Conservation (phyloP, 2,113 vertebrate genomes). For the Diphyllodes magnificus region DNA sequence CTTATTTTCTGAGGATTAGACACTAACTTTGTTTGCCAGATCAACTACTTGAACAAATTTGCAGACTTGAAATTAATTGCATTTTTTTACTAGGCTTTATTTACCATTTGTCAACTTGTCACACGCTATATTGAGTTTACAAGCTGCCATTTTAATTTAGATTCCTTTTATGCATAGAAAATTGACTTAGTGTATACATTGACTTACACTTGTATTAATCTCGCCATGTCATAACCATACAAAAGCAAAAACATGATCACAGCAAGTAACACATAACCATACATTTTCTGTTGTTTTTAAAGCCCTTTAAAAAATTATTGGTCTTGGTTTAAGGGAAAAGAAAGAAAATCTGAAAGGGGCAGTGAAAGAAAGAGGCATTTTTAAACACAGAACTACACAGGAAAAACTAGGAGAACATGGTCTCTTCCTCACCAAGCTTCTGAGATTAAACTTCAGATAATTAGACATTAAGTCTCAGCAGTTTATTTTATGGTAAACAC, state of each 20-base stretch:
- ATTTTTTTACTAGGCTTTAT: not conserved
- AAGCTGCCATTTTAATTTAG: slow-evolving; percentile 12
- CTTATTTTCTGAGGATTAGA: not conserved
- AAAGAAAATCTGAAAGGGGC: not conserved
- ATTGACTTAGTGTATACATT: not conserved
- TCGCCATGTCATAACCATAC: not conserved
- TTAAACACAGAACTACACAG: not conserved
- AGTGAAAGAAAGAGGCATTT: not conserved
- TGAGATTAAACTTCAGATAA: not conserved
- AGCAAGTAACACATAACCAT: not conserved
- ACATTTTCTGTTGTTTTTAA: not conserved
- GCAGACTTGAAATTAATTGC: not conserved
- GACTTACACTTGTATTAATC: not conserved
- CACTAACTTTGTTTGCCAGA: not conserved
- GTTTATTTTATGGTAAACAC: not conserved
- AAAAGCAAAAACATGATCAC: not conserved
- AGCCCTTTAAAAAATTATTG: not conserved
- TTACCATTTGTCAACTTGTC: not conserved
- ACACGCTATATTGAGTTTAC: not conserved
- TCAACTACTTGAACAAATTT: not conserved
- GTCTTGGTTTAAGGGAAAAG: not conserved
- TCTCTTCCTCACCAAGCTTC: not conserved
- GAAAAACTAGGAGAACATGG: not conserved
- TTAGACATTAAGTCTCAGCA: not conserved
- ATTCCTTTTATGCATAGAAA: not conserved